phyloP scores from a whole-genome alignment of 2,797 vertebrate species.

The Rhabdomys pumilio region DNA sequence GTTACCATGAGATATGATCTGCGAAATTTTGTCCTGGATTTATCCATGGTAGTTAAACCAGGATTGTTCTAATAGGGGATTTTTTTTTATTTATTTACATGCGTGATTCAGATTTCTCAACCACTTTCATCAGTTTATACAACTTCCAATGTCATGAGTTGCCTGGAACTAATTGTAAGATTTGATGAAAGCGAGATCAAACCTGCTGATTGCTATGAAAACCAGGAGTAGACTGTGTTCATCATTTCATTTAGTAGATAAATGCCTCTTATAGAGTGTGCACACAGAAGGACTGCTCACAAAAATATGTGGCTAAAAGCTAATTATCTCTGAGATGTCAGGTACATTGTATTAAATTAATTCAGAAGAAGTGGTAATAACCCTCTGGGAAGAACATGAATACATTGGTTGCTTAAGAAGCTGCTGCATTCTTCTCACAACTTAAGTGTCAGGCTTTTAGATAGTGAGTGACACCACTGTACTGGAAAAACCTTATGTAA shows the following conservation, averaged over 20 bases:
- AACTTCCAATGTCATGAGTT: not conserved
- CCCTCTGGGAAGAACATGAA: not conserved
- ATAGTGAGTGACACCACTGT: not conserved
- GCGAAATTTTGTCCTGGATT: not conserved
- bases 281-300: not conserved
- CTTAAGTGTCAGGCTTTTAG: not conserved
- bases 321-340: slow-evolving; percentile 23
- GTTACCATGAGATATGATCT: not conserved
- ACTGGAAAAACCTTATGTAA: not conserved
- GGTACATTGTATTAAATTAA: not conserved
- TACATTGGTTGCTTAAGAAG: not conserved
- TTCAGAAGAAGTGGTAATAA: not conserved
- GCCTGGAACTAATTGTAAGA: not conserved
- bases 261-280: not conserved
- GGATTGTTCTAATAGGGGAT: not conserved
- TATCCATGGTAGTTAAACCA: not conserved
- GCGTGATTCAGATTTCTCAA: not conserved
- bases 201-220: slow-evolving; percentile 2
- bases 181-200: not conserved
- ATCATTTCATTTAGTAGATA: not conserved
- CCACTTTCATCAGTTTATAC: not conserved
- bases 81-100: not conserved
- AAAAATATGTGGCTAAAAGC: slow-evolving; percentile 4
- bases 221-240: not conserved
- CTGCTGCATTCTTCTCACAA: not conserved